Evolutionary conservation across 2,888 invertebrate genomes (phyloP).

Genomic region (Synergus umbraculus): DNA sequence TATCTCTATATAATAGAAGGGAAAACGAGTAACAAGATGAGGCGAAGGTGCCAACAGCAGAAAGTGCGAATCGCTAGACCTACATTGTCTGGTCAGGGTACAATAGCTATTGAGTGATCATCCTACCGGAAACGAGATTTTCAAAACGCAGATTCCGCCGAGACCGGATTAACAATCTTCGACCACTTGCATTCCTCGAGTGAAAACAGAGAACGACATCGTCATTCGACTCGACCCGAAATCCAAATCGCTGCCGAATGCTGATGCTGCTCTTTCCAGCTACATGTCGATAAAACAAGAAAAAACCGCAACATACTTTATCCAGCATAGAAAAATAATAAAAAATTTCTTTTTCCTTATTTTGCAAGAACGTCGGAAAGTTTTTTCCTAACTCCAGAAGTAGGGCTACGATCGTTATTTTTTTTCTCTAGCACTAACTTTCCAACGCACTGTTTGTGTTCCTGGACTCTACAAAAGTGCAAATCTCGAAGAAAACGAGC

Average conservation of each 20-base stretch:
- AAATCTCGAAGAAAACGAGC: conserved; percentile 44
- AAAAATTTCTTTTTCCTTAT: conserved; percentile 17
- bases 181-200: conserved; percentile 59
- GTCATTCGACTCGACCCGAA: conserved; percentile 53
- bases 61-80: conserved; percentile 11
- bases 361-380: conserved; percentile 4
- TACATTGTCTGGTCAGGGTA: conserved; percentile 22
- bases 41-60: neutral
- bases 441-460: conserved; percentile 26
- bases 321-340: neutral
- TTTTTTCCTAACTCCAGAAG: conserved; percentile 3
- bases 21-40: neutral
- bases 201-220: conserved; percentile 57
- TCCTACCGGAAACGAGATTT: conserved; percentile 40
- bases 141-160: conserved; percentile 17
- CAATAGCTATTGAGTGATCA: conserved; percentile 30
- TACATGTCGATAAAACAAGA: neutral
- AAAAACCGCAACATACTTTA: neutral
- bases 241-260: conserved; percentile 43
- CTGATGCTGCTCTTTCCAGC: neutral
- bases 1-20: conserved; percentile 3
- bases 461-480: conserved; percentile 22
- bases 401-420: conserved; percentile 30
- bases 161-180: conserved; percentile 38
- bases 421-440: conserved; percentile 43